These are phyloP conservation scores for Conus ventricosus DNA, from an alignment of 1,140 invertebrate species.

Conservation along the genomic window DNA sequence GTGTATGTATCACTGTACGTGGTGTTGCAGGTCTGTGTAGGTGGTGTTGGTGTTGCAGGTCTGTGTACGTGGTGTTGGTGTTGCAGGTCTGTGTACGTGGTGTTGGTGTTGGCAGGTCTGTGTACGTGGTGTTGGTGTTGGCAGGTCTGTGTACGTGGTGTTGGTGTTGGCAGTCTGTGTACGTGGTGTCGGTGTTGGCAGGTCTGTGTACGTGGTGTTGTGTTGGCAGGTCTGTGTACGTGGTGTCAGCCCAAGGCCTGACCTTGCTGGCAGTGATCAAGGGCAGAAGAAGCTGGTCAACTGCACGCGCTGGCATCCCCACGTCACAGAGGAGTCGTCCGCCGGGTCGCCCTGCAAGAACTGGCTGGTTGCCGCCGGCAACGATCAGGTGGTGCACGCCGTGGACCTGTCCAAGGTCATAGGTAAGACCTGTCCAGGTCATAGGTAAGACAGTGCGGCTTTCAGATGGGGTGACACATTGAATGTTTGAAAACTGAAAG, in stretches of 20 bases:
- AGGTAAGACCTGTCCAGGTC: not conserved
- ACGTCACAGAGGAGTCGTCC: constrained; percentile 77
- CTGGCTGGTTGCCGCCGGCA: constrained; percentile 81
- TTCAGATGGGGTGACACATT: not conserved
- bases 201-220: too few relatives aligned
- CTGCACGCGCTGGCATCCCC: constrained; percentile 84
- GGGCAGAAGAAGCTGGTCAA: constrained; percentile 79
- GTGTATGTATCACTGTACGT: too few relatives aligned
- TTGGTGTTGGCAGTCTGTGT: too few relatives aligned
- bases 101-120: too few relatives aligned
- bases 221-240: constrained; percentile 66
- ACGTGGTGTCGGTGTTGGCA: too few relatives aligned
- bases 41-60: too few relatives aligned
- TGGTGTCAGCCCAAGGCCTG: constrained; percentile 61
- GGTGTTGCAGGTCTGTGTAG: too few relatives aligned
- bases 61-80: too few relatives aligned
- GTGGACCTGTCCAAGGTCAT: too few relatives aligned
- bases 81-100: too few relatives aligned
- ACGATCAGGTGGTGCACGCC: constrained; percentile 77
- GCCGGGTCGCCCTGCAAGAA: constrained; percentile 78
- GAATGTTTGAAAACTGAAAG: not conserved
- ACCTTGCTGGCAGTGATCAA: constrained; percentile 69
- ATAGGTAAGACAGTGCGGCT: not conserved
- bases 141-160: too few relatives aligned
- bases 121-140: too few relatives aligned